These are phyloP conservation scores for Orthosia incerta DNA, from an alignment of 2,888 invertebrate species.

Conservation along the genomic window DNA sequence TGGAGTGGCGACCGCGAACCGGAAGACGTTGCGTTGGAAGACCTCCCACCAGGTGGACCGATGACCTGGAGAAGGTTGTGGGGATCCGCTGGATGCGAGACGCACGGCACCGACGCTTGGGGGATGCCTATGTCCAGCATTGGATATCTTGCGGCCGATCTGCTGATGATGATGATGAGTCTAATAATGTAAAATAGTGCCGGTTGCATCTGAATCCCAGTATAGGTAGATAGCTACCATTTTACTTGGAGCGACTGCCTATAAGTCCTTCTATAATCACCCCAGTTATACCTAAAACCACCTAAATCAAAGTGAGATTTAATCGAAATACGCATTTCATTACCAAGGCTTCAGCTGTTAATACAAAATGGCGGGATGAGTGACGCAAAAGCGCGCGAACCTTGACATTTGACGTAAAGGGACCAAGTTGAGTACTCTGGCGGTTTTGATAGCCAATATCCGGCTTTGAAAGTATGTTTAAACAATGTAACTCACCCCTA, in stretches of 20 bases:
- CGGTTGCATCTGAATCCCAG: background rate
- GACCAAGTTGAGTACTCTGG: conserved; percentile 29
- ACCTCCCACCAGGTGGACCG: too few relatives aligned
- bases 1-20: too few relatives aligned
- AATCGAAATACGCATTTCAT: conserved; percentile 49
- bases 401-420: conserved; percentile 67
- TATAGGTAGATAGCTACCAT: background rate
- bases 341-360: conserved; percentile 51
- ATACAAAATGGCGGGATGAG: conserved; percentile 53
- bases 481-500: background rate
- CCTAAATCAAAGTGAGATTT: conserved; percentile 5
- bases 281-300: background rate
- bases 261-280: background rate
- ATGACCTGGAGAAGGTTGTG: too few relatives aligned
- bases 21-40: too few relatives aligned
- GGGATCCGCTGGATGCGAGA: too few relatives aligned
- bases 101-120: too few relatives aligned
- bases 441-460: conserved; percentile 33
- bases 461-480: conserved; percentile 15
- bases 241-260: background rate
- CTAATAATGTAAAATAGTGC: background rate
- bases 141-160: too few relatives aligned
- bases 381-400: conserved; percentile 68
- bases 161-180: background rate
- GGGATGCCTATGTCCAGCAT: too few relatives aligned